Percentiles rank a stretch among this genome's conserved stretches.
phyloP scores from a whole-genome alignment of 30 jellyfish, hydroid and myxozoan species.

The Mastigias papua region DNA sequence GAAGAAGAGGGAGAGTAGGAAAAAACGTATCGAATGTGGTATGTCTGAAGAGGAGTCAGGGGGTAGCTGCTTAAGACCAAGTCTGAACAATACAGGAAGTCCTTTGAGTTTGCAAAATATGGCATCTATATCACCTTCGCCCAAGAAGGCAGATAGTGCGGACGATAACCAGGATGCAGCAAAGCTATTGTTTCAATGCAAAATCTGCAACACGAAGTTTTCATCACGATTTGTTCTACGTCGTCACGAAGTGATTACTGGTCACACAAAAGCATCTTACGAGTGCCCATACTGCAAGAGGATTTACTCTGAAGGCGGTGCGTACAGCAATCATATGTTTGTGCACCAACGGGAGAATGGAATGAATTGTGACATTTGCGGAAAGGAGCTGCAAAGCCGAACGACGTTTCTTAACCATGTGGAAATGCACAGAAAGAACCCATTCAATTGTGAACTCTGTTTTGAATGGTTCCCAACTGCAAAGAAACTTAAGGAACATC shows the following conservation, averaged over 20 bases:
- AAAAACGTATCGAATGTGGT: background rate
- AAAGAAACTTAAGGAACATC: constrained; percentile 19
- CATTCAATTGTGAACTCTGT: constrained; percentile 41
- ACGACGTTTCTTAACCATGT: constrained; percentile 38
- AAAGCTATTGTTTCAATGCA: constrained; percentile 12
- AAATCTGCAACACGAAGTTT: constrained; percentile 36
- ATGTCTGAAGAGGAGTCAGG: background rate
- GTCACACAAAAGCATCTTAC: constrained; percentile 51
- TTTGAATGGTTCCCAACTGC: constrained; percentile 49
- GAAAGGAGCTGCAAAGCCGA: constrained; percentile 48
- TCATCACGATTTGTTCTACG: constrained; percentile 40
- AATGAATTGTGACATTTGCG: constrained; percentile 54
- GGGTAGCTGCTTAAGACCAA: background rate
- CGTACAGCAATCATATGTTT: constrained; percentile 54
- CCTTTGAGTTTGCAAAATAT: background rate
- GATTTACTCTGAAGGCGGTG: constrained; percentile 47
- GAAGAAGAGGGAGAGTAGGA: background rate
- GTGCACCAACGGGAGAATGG: constrained; percentile 63
- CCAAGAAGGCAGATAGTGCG: background rate
- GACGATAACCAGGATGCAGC: background rate
- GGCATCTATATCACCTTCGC: background rate
- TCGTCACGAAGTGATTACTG: constrained; percentile 52
- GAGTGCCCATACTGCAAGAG: constrained; percentile 60
- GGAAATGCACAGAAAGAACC: constrained; percentile 49
- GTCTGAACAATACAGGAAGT: background rate